phyloP scores from a whole-genome alignment of 2,888 invertebrate species.

The Plagiodera versicolora region DNA sequence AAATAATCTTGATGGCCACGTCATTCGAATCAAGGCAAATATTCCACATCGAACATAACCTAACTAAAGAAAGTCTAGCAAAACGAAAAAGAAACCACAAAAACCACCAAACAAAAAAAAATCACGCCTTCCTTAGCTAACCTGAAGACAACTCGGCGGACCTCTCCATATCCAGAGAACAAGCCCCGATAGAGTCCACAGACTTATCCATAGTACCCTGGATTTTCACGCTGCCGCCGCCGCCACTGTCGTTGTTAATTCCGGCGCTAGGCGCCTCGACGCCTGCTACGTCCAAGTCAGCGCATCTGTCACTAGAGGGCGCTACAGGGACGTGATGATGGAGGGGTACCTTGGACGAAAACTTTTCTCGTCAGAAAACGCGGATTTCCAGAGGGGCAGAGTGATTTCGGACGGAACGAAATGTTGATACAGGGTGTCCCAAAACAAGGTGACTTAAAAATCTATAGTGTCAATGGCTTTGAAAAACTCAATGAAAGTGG shows the following conservation, averaged over 20 bases:
- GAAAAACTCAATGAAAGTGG: too few relatives aligned
- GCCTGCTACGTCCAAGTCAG: conserved; percentile 9
- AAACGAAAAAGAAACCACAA: conserved; percentile 20
- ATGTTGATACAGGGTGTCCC: neutral
- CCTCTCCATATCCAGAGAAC: conserved; percentile 83
- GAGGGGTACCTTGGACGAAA: neutral
- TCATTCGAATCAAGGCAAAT: too few relatives aligned
- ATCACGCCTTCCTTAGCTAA: conserved; percentile 57
- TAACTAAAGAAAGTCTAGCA: neutral
- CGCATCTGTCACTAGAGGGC: conserved; percentile 13
- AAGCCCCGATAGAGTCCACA: conserved; percentile 84
- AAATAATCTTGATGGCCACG: too few relatives aligned
- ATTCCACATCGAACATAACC: too few relatives aligned
- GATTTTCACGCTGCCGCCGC: conserved; percentile 39
- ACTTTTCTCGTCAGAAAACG: neutral
- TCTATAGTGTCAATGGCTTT: too few relatives aligned
- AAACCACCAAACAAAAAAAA: conserved; percentile 21
- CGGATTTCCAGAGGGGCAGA: neutral
- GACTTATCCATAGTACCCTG: conserved; percentile 70
- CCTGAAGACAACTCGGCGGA: conserved; percentile 71
- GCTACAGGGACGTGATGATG: conserved; percentile 3
- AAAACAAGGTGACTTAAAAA: too few relatives aligned
- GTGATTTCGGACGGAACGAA: neutral
- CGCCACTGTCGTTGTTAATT: too few relatives aligned
- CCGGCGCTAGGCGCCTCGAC: conserved; percentile 48